Conservation (phyloP, 2,797 vertebrate genomes). For the Cephalopachus bancanus region DNA sequence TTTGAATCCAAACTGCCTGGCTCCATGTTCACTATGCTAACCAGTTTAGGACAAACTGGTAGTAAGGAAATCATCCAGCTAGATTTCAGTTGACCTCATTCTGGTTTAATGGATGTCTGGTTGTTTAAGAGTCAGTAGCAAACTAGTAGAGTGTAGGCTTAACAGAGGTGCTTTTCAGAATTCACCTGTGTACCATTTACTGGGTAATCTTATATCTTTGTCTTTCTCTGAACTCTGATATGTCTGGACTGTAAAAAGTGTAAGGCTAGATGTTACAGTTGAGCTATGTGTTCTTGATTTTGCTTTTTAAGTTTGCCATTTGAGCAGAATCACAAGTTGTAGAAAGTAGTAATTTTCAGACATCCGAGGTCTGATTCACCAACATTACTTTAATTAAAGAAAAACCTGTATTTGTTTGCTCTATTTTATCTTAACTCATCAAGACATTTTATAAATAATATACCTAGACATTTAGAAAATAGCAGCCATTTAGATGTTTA, state of each 20-base stretch:
- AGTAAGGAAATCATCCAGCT: not conserved
- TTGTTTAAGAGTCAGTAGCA: slow-evolving; percentile 5
- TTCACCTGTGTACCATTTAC: not conserved
- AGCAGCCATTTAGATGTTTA: slow-evolving; percentile 42
- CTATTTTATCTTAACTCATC: slow-evolving; percentile 62
- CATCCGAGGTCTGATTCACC: slow-evolving; percentile 78
- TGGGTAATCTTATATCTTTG: not conserved
- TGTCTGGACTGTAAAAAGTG: not conserved
- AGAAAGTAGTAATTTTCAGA: slow-evolving; percentile 78
- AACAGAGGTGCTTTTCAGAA: not conserved
- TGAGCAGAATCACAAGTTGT: slow-evolving; percentile 71
- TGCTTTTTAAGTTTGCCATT: slow-evolving; percentile 66
- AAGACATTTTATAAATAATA: slow-evolving; percentile 71
- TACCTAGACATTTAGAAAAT: slow-evolving; percentile 73
- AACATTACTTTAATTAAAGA: slow-evolving; percentile 72
- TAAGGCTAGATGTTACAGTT: slow-evolving; percentile 1
- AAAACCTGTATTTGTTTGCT: slow-evolving; percentile 72
- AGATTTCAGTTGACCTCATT: not conserved
- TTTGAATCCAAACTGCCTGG: not conserved
- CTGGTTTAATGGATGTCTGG: not conserved
- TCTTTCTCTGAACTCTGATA: not conserved
- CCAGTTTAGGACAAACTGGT: not conserved
- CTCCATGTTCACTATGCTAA: not conserved
- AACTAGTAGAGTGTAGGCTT: not conserved
- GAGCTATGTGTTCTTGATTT: slow-evolving; percentile 63